Conservation (phyloP, 2,113 vertebrate species). For the Eupsittula cactorum region DNA sequence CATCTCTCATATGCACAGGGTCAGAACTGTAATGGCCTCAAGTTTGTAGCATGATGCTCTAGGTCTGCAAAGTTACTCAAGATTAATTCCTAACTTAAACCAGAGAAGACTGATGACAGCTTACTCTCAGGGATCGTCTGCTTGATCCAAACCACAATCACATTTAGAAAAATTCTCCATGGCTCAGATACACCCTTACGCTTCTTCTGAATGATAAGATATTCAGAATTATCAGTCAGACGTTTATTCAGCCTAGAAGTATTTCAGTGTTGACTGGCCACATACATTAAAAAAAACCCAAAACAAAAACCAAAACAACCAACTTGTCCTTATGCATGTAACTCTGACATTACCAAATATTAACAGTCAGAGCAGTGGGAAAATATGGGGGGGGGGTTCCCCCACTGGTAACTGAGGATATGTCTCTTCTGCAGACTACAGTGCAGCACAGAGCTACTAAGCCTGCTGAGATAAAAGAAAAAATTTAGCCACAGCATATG, state of each 20-base stretch:
- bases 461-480: not conserved
- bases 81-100: conserved; percentile 11
- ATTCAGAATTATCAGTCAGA: not conserved
- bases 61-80: not conserved
- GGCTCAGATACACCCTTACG: not conserved
- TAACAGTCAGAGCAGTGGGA: not conserved
- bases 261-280: not conserved
- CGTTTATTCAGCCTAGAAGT: not conserved
- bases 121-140: not conserved
- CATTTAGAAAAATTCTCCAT: not conserved
- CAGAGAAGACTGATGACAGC: not conserved
- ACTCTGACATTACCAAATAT: not conserved
- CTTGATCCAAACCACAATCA: not conserved
- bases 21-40: not conserved
- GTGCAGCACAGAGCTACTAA: not conserved
- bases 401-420: not conserved
- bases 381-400: not conserved
- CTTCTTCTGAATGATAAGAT: not conserved
- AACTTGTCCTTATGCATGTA: not conserved
- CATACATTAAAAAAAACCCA: not conserved
- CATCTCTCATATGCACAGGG: not conserved
- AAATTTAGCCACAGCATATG: not conserved
- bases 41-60: not conserved
- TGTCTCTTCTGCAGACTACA: not conserved
- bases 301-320: not conserved